Evolutionary conservation across 2,888 invertebrate genomes (phyloP).

Genomic region (Osmoderma eremita): DNA sequence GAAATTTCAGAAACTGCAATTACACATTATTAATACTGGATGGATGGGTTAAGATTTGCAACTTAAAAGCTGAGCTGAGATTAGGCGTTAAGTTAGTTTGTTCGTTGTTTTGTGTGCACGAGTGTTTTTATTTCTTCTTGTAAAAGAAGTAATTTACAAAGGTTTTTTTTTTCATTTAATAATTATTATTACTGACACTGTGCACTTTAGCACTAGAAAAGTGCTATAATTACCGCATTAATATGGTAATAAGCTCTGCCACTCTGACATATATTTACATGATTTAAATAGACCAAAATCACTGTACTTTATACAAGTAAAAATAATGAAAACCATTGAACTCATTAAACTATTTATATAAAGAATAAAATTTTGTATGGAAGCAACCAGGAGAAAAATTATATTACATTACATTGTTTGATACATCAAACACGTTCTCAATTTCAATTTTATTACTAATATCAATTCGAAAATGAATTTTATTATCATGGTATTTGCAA

Average conservation of each 20-base stretch:
- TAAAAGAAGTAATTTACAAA: constrained; percentile 14
- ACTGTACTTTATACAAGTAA: too few relatives aligned
- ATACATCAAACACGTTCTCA: too few relatives aligned
- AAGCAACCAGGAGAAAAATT: too few relatives aligned
- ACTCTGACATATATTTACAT: constrained; percentile 12
- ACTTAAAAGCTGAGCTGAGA: constrained; percentile 66
- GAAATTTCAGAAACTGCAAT: constrained; percentile 55
- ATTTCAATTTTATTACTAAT: too few relatives aligned
- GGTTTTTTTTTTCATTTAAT: constrained; percentile 14
- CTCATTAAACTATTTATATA: too few relatives aligned
- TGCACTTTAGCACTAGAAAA: constrained; percentile 44
- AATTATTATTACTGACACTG: constrained; percentile 45
- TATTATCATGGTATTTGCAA: too few relatives aligned
- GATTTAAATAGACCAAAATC: too few relatives aligned
- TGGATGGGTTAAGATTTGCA: constrained; percentile 55
- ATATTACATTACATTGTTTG: too few relatives aligned
- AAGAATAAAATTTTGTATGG: too few relatives aligned
- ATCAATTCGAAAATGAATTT: too few relatives aligned
- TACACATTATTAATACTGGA: constrained; percentile 62
- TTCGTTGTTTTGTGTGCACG: constrained; percentile 64
- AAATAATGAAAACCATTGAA: too few relatives aligned
- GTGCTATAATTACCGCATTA: too few relatives aligned
- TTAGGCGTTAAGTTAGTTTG: constrained; percentile 63
- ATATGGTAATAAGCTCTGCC: constrained; percentile 52
- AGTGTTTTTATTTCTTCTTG: constrained; percentile 55